A percentile compares a stretch with the other conserved stretches of the same genome.
phyloP scores from a whole-genome alignment of 2,113 vertebrate genomes.

The Herpetotheres cachinnans region DNA sequence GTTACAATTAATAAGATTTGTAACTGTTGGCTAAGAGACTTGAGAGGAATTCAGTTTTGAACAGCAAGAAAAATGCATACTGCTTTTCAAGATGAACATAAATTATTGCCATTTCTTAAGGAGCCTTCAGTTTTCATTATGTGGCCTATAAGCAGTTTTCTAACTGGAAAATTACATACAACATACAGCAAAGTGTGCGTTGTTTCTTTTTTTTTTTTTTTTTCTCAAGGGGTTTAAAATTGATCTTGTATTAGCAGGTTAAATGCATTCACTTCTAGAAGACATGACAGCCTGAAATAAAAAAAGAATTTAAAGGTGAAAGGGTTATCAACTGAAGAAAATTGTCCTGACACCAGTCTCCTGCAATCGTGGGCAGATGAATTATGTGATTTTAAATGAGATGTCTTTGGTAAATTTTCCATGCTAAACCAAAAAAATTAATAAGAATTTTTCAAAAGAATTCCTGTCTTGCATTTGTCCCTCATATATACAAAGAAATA shows the following conservation, averaged over 20 bases:
- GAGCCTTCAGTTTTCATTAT: not conserved
- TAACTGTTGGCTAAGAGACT: not conserved
- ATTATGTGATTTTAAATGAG: conserved; percentile 66
- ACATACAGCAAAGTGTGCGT: not conserved
- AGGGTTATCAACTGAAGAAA: conserved; percentile 73
- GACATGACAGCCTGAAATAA: conserved; percentile 47
- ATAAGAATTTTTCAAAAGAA: not conserved
- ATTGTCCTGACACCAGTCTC: conserved; percentile 64
- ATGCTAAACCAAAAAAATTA: not conserved
- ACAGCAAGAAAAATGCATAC: not conserved
- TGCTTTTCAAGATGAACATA: not conserved
- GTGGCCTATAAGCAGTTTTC: not conserved
- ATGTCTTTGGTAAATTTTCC: conserved; percentile 32
- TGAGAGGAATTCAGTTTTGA: not conserved
- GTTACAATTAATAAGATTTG: not conserved
- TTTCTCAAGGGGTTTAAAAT: conserved; percentile 10
- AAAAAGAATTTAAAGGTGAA: conserved; percentile 68
- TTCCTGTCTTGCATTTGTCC: not conserved
- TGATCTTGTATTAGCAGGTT: conserved; percentile 59
- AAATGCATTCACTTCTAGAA: conserved; percentile 41
- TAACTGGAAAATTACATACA: not conserved
- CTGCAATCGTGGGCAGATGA: conserved; percentile 57
- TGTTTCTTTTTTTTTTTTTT: not conserved
- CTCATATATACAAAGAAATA: not conserved
- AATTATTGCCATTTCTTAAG: not conserved